Evolutionary conservation across 2,797 vertebrate species (phyloP), one percentile per base, ranked within the genome.

Genomic region (Ptychobarbus kaznakovi): DNA sequence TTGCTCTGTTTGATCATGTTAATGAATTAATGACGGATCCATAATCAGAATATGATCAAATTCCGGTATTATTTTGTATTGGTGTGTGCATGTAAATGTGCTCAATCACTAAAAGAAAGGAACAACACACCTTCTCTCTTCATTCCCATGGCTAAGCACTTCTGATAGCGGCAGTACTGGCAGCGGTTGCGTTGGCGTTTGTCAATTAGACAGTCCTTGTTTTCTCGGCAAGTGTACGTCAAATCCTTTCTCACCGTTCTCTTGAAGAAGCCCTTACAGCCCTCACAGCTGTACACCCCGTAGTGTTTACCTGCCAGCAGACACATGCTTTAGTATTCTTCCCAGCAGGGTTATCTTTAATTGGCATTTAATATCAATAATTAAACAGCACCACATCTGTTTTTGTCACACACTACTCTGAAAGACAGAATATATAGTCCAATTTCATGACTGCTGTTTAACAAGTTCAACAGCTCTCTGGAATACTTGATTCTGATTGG

Each of bases 161-260:
- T 97, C 96, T 99, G 98, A 89, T 99, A 96, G 87, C 98, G 96
- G 90, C 98, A 99, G 94, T 98, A 99, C 95, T 99, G 98, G 91
- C 98, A 99, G 92, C 98, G 97, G 94, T 99, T 99, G 93, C 98
- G 96, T 88, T 97, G 99, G 91, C 98, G 97, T 94, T 99, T 99
- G 96, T 99, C 99, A 94, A 99, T 99, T 91, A 97, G 96, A 93
- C 98, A 99, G 94, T 98, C 97, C 91, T 97, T 97, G 95, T 97
- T 98, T 86, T 98, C 95, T 89, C 99, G 97, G 93, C 98, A 99
- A 61, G 98, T 99, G 93, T 99, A 99, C 90, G 95, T 96, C 97
- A 99, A 98, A 95, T 99, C 98, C 93, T 99, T 99, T 95, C 99
- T 98, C 92, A 99, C 97, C 83, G 98, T 99, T 92, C 98, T 95